Conservation (phyloP, 1,140 invertebrate species). For the Drosophila watanabei region DNA sequence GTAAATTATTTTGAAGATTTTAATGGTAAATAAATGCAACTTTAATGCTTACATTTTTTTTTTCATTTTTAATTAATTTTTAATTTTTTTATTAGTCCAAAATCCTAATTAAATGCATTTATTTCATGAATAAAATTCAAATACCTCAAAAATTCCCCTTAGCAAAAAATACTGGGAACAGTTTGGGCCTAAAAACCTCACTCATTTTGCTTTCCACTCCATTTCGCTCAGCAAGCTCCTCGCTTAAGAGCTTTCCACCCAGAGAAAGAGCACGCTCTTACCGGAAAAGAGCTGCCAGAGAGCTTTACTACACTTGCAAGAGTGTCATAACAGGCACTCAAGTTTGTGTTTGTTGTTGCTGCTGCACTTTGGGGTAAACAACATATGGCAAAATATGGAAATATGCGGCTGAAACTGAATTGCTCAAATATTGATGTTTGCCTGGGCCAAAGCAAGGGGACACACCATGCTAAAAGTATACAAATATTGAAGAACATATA, state of each 20-base stretch:
- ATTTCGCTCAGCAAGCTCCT: conserved; percentile 13
- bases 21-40: too few species aligned
- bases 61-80: too few species aligned
- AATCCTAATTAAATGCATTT: neutral
- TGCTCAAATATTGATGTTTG: conserved; percentile 39
- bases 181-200: neutral
- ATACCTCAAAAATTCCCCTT: conserved; percentile 9
- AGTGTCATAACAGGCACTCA: conserved; percentile 23
- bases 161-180: conserved; percentile 72
- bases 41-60: too few species aligned
- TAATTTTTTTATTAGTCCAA: too few species aligned
- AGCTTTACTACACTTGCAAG: conserved; percentile 26
- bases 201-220: conserved; percentile 27
- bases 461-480: conserved; percentile 14
- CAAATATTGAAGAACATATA: conserved; percentile 18
- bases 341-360: conserved; percentile 15
- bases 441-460: neutral
- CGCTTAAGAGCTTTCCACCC: conserved; percentile 13
- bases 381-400: conserved; percentile 55
- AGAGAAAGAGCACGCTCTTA: neutral
- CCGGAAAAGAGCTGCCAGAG: conserved; percentile 13
- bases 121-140: neutral
- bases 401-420: conserved; percentile 35
- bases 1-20: too few species aligned
- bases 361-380: conserved; percentile 33